Conservation (phyloP, 2,797 vertebrate genomes). For the Luscinia luscinia region DNA sequence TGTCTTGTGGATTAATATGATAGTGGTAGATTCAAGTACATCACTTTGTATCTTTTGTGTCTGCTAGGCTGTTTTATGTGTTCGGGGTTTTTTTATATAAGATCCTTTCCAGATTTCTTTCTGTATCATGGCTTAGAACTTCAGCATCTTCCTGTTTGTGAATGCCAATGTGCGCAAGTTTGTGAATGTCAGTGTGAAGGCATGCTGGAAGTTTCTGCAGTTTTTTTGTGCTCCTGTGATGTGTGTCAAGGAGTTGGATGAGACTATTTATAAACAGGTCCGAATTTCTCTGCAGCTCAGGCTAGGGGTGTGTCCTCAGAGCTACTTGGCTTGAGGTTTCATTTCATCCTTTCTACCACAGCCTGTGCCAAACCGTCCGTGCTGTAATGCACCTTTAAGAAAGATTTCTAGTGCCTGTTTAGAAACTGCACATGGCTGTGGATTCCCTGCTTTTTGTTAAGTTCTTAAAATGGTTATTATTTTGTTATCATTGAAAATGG, state of each 20-base stretch:
- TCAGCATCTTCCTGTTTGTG: not conserved
- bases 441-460: not conserved
- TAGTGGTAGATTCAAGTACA: not conserved
- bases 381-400: not conserved
- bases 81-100: not conserved
- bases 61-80: not conserved
- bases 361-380: not conserved
- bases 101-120: not conserved
- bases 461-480: conserved; percentile 27
- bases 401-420: not conserved
- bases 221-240: not conserved
- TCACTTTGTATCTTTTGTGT: not conserved
- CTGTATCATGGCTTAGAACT: not conserved
- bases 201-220: not conserved
- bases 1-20: not conserved
- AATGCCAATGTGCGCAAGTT: not conserved
- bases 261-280: not conserved
- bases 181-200: not conserved
- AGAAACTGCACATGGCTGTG: not conserved
- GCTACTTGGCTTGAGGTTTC: not conserved
- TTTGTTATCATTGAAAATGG: conserved; percentile 19
- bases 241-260: fast-evolving
- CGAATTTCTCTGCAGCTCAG: not conserved
- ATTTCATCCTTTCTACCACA: not conserved
- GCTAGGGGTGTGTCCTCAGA: fast-evolving